phyloP scores from a whole-genome alignment of 2,888 invertebrate genomes.

The Agriopis marginaria region DNA sequence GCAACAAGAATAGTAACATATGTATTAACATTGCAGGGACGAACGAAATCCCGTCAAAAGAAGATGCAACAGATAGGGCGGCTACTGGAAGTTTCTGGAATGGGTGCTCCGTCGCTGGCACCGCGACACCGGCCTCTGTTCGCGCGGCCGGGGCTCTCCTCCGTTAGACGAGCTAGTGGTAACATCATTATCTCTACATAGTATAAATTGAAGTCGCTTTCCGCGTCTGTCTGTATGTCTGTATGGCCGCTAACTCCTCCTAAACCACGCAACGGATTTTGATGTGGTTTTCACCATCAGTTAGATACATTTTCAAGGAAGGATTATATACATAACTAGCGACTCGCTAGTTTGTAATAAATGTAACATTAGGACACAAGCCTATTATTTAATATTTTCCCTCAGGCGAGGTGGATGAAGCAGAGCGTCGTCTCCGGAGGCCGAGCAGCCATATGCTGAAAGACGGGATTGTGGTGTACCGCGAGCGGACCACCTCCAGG shows the following conservation, averaged over 20 bases:
- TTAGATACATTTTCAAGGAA: too few species aligned
- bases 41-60: conserved; percentile 97
- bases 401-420: conserved; percentile 69
- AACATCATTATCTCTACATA: too few species aligned
- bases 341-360: too few species aligned
- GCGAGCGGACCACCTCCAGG: conserved; percentile 77
- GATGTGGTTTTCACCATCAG: too few species aligned
- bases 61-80: conserved; percentile 98
- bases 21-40: conserved; percentile 85
- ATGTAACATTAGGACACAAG: too few species aligned
- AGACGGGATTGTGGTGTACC: conserved; percentile 75
- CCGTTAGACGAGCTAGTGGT: conserved; percentile 80
- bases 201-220: too few species aligned
- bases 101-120: conserved; percentile 77
- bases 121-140: conserved; percentile 84
- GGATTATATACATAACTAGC: too few species aligned
- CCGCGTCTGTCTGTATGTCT: too few species aligned
- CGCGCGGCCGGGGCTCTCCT: conserved; percentile 86
- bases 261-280: too few species aligned
- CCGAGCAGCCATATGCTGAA: conserved; percentile 78
- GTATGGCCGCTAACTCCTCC: too few species aligned
- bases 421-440: conserved; percentile 71
- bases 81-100: conserved; percentile 93
- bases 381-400: too few species aligned
- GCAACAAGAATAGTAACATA: too few species aligned